Evolutionary conservation across 1,140 invertebrate genomes (phyloP).

Genomic region (Drosophila pseudoobscura): DNA sequence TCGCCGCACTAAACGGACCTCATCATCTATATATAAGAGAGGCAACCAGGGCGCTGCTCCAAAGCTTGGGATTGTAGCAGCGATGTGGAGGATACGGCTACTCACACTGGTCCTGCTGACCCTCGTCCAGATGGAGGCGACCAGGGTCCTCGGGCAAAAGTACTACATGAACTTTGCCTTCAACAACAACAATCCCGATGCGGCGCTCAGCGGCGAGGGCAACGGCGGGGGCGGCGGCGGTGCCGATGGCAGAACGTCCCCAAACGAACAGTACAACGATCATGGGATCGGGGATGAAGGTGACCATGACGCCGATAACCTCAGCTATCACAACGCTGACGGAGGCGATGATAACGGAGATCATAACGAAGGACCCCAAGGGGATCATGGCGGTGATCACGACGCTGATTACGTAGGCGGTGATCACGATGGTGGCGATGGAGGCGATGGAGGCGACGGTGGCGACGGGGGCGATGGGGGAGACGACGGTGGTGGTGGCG

Average conservation of each 20-base stretch:
- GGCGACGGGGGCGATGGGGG: background rate
- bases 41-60: constrained; percentile 37
- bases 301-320: background rate
- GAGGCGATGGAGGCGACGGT: background rate
- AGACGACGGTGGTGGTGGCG: background rate
- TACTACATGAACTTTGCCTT: constrained; percentile 76
- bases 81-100: constrained; percentile 51
- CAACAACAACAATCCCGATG: constrained; percentile 67
- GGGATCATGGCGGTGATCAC: background rate
- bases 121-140: constrained; percentile 43
- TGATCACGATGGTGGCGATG: background rate
- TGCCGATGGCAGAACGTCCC: too few relatives aligned
- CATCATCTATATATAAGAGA: constrained; percentile 77
- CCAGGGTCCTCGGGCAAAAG: constrained; percentile 52
- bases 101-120: constrained; percentile 45
- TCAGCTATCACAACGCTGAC: background rate
- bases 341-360: background rate
- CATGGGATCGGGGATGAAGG: background rate
- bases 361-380: background rate
- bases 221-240: background rate
- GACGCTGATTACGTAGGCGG: background rate
- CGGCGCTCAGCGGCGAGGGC: constrained; percentile 7
- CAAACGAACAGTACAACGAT: too few relatives aligned
- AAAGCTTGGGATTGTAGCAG: constrained; percentile 54
- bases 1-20: constrained; percentile 28